Evolutionary conservation across 2,113 vertebrate species (phyloP), one percentile per base, ranked within the genome.

Genomic region (Colistium nudipinnis): DNA sequence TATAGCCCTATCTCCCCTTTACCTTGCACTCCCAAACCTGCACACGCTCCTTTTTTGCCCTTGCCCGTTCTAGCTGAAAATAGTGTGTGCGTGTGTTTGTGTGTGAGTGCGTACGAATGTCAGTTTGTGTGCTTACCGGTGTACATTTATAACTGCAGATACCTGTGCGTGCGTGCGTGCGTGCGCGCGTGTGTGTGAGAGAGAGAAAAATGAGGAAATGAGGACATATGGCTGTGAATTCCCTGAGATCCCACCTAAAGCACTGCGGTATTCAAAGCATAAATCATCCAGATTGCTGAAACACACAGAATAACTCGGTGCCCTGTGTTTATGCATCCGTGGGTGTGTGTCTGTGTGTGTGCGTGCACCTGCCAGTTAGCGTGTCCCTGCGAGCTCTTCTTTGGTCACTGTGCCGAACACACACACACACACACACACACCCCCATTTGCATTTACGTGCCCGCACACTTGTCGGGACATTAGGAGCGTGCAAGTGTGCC

Each of bases 221-320:
- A 86, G 87, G 83, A 86, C 88, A 90, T 90, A 89, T 91, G 88
- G 84, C 74, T 30, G 55, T 76, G 83, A 87, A 88, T 85, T 89
- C 88, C 89, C 88, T 39, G 66, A 85, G 83, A 88, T 82, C 83
- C 85, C 67, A 82, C 78, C 83, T 81, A 87, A 88, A 87, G 85
- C 76, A 84, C 75, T 78, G 86, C 78, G 83, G 80, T 68, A 82
- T 84, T 87, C 82, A 82, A 83, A 48, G 53, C 81, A 89, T 91
- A 89, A 89, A 91, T 89, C 86, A 90, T 70, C 78, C 80, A 83
- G 90, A 88, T 70, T 86, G 83, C 78, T 86, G 78, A 76, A 83
- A 87, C 83, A 83, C 83, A 83, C 65, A 76, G 51, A 59, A 74
- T 70, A 77, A 64, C 31, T 56, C 56, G 54, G 48, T 76, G 55